Evolutionary conservation across 2,113 vertebrate genomes (phyloP).

Genomic region (Toxotes jaculatrix): DNA sequence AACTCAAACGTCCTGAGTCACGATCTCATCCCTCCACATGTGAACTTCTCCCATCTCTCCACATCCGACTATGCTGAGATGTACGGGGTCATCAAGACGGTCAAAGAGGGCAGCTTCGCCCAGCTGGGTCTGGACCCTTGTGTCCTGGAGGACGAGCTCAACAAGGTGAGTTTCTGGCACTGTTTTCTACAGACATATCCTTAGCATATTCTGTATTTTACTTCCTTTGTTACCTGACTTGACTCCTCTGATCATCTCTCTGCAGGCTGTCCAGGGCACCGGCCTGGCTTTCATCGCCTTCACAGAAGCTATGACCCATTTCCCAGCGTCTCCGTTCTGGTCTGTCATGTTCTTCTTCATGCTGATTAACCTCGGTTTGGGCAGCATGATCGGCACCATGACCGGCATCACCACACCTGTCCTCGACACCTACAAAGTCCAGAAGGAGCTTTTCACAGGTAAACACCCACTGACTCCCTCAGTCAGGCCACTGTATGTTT

Average conservation of each 20-base stretch:
- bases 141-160: conserved; percentile 93
- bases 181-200: neutral
- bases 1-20: conserved; percentile 91
- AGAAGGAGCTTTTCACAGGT: conserved; percentile 98
- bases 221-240: neutral
- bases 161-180: conserved; percentile 87
- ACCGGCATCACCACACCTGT: conserved; percentile 97
- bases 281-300: conserved; percentile 99
- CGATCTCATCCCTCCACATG: conserved; percentile 94
- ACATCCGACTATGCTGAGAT: conserved; percentile 93
- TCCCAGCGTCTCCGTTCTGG: conserved; percentile 96
- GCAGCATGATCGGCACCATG: conserved; percentile 99
- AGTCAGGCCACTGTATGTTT: neutral
- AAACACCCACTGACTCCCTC: conserved; percentile 54
- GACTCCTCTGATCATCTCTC: neutral
- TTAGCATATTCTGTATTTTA: neutral
- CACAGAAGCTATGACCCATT: conserved; percentile 99
- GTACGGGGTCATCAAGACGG: conserved; percentile 94
- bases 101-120: conserved; percentile 90
- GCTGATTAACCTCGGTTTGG: conserved; percentile 97
- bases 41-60: conserved; percentile 95
- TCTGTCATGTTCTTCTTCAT: conserved; percentile 99
- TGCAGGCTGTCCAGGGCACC: conserved; percentile 96
- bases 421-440: conserved; percentile 96
- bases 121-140: conserved; percentile 92